Evolutionary conservation across 2,888 invertebrate species (phyloP).

Genomic region (Napeogenes inachia): DNA sequence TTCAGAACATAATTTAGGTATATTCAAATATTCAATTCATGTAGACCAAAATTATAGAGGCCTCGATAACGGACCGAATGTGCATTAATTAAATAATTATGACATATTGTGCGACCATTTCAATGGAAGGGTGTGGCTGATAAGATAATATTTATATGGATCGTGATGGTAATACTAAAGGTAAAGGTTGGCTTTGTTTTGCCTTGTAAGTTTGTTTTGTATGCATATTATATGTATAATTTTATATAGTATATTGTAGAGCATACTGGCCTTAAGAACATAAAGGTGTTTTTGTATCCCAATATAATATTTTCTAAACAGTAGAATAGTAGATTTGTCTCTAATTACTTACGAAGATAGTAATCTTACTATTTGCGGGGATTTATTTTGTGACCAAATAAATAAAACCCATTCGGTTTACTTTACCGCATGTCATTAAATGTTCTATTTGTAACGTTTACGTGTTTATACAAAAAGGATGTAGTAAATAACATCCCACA

Average conservation of each 20-base stretch:
- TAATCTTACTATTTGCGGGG: too few relatives aligned
- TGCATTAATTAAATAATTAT: conserved; percentile 76
- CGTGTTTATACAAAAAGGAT: conserved; percentile 33
- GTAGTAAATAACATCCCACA: conserved; percentile 44
- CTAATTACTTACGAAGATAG: too few relatives aligned
- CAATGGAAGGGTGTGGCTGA: conserved; percentile 64
- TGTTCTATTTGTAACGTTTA: conserved; percentile 38
- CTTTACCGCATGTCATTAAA: not conserved
- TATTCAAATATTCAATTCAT: conserved; percentile 38
- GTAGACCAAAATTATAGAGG: conserved; percentile 61
- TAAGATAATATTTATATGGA: conserved; percentile 50
- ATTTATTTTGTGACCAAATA: too few relatives aligned
- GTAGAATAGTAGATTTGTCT: too few relatives aligned
- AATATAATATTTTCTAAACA: too few relatives aligned
- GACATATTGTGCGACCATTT: conserved; percentile 71
- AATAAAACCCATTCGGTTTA: not conserved
- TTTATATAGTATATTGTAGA: not conserved
- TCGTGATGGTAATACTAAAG: conserved; percentile 23
- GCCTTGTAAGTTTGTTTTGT: not conserved
- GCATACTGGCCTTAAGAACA: too few relatives aligned
- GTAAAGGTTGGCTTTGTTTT: conserved; percentile 14
- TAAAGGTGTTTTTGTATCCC: too few relatives aligned
- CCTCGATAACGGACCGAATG: conserved; percentile 59
- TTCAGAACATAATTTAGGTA: not conserved
- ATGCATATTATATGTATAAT: not conserved